phyloP scores from a whole-genome alignment of 2,888 invertebrate species.

The Melieria omissa region DNA sequence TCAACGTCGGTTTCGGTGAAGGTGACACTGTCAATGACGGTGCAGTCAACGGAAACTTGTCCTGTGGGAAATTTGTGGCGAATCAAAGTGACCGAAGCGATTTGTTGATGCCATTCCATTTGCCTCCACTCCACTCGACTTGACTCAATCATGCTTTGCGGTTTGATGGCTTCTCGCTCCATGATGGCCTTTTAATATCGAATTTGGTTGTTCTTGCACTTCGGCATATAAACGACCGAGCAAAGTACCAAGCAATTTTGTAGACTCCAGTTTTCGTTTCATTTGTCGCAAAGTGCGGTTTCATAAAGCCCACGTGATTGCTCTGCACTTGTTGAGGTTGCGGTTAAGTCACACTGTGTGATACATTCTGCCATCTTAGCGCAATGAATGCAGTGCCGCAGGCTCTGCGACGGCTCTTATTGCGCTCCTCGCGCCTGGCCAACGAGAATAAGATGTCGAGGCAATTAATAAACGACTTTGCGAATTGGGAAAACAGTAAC shows the following conservation, averaged over 20 bases:
- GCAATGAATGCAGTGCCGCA: not conserved
- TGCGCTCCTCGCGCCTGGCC: no score
- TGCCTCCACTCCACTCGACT: no score
- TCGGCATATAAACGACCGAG: not conserved
- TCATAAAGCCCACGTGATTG: constrained; percentile 20
- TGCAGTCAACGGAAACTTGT: constrained; percentile 5
- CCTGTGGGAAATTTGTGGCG: constrained; percentile 21
- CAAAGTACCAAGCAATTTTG: constrained; percentile 11
- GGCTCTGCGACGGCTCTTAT: not conserved
- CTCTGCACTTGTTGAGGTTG: not conserved
- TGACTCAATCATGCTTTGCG: no score
- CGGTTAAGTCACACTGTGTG: constrained; percentile 10
- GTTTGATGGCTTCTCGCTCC: not conserved
- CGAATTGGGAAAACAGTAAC: no score
- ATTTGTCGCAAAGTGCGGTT: constrained; percentile 16
- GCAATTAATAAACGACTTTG: no score
- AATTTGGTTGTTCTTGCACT: not conserved
- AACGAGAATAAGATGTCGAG: no score
- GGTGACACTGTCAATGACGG: no score
- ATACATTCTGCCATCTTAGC: constrained; percentile 21
- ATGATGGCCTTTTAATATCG: not conserved
- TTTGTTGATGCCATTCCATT: not conserved
- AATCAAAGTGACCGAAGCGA: constrained; percentile 28
- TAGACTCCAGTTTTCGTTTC: not conserved
- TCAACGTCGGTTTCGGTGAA: no score